phyloP scores from a whole-genome alignment of 2,113 vertebrate species.

The Ascaphus truei region DNA sequence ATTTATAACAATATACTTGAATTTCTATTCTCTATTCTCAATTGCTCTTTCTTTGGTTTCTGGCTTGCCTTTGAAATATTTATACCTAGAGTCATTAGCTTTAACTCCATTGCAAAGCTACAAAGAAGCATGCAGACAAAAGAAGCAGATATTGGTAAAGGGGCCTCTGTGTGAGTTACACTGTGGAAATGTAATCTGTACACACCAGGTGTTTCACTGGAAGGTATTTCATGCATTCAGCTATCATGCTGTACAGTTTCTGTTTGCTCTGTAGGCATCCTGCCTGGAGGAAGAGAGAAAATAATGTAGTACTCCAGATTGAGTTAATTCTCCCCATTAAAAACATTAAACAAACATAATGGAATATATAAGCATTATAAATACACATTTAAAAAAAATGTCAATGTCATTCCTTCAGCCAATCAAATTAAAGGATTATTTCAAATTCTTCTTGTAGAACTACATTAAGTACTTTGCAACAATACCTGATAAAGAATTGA shows the following conservation, averaged over 20 bases:
- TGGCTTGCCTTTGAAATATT: conserved; percentile 36
- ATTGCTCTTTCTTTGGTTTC: conserved; percentile 38
- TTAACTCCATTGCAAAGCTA: conserved; percentile 27
- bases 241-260: conserved; percentile 6
- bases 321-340: conserved; percentile 10
- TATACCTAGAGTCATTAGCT: conserved; percentile 37
- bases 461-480: neutral
- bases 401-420: neutral
- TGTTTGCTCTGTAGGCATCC: conserved; percentile 12
- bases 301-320: neutral
- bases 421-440: conserved; percentile 1
- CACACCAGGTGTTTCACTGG: conserved; percentile 36
- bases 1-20: conserved; percentile 37
- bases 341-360: conserved; percentile 6
- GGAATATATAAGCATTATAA: conserved; percentile 1
- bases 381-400: neutral
- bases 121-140: conserved; percentile 15
- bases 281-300: conserved; percentile 24
- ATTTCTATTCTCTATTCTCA: conserved; percentile 34
- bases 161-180: conserved; percentile 29
- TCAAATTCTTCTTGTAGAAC: conserved; percentile 14
- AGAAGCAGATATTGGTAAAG: conserved; percentile 29
- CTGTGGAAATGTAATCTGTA: conserved; percentile 36
- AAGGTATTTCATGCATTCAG: conserved; percentile 33
- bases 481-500: neutral